These are phyloP conservation scores for Neoarius graeffei DNA, from an alignment of 2,113 vertebrate genomes.

Conservation along the genomic window DNA sequence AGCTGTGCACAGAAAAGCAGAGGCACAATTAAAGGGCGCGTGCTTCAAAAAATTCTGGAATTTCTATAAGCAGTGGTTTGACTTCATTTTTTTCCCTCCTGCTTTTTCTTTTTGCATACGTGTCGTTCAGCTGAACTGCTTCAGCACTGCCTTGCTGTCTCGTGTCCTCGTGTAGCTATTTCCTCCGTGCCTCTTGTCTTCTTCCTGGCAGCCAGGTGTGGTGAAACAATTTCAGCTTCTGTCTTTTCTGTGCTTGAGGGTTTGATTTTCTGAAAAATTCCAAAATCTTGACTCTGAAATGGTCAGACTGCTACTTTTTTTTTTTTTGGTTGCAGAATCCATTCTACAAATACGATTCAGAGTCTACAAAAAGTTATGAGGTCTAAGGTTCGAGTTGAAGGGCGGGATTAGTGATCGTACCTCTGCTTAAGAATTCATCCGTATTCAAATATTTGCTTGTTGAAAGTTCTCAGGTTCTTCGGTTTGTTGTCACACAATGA, in stretches of 20 bases:
- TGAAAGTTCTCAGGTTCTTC: background rate
- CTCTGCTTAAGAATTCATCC: background rate
- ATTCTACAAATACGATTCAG: background rate
- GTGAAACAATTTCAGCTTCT: background rate
- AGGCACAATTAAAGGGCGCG: background rate
- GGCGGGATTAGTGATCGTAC: background rate
- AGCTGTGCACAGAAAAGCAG: background rate
- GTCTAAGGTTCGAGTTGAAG: background rate
- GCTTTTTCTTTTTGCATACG: constrained; percentile 29
- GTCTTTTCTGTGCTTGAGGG: background rate
- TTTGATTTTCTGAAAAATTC: background rate
- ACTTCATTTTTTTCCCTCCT: background rate
- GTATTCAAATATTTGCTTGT: background rate
- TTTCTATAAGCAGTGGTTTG: background rate
- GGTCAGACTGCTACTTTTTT: too few species aligned
- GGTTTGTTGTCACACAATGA: background rate
- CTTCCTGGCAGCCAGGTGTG: constrained; percentile 7
- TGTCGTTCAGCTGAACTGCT: constrained; percentile 4
- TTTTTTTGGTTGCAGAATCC: too few species aligned
- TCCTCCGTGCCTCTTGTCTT: constrained; percentile 9
- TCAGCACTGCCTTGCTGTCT: background rate
- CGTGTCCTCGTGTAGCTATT: background rate
- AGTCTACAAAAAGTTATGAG: background rate
- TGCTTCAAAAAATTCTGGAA: background rate
- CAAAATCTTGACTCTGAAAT: background rate